These are phyloP conservation scores for Pelagia noctiluca DNA, from an alignment of 30 jellyfish, hydroid and myxozoan genomes.

Conservation along the genomic window DNA sequence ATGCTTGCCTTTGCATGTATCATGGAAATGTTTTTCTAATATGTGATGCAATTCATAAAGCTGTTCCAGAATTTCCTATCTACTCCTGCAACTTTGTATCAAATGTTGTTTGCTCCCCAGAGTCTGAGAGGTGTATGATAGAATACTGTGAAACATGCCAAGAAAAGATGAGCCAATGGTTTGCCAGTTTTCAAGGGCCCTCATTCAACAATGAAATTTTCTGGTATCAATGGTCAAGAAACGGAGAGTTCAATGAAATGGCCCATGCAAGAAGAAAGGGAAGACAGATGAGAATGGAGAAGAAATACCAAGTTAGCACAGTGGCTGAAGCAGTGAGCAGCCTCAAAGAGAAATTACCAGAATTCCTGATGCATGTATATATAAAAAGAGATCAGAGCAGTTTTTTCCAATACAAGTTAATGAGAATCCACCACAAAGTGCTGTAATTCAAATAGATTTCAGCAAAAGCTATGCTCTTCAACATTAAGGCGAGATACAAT, in stretches of 20 bases:
- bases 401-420: conserved; percentile 47
- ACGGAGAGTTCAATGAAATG: background rate
- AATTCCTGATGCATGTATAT: conserved; percentile 51
- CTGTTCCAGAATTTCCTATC: conserved; percentile 28
- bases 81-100: conserved; percentile 58
- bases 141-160: conserved; percentile 50
- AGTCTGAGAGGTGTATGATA: conserved; percentile 47
- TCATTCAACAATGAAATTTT: conserved; percentile 38
- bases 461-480: conserved; percentile 65
- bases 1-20: conserved; percentile 56
- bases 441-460: conserved; percentile 63
- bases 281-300: conserved; percentile 31
- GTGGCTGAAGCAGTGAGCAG: conserved; percentile 58
- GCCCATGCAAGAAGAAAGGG: conserved; percentile 5
- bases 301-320: conserved; percentile 46
- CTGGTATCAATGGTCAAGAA: conserved; percentile 38
- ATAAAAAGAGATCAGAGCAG: conserved; percentile 50
- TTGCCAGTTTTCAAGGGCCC: conserved; percentile 56
- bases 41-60: conserved; percentile 51
- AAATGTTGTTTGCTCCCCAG: conserved; percentile 66
- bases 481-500: conserved; percentile 62
- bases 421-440: conserved; percentile 45
- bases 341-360: conserved; percentile 49
- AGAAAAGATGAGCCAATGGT: conserved; percentile 33
- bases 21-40: conserved; percentile 30